Evolutionary conservation across 92 coral and sea anemone species (phyloP).

Genomic region (Palythoa caribaeorum): DNA sequence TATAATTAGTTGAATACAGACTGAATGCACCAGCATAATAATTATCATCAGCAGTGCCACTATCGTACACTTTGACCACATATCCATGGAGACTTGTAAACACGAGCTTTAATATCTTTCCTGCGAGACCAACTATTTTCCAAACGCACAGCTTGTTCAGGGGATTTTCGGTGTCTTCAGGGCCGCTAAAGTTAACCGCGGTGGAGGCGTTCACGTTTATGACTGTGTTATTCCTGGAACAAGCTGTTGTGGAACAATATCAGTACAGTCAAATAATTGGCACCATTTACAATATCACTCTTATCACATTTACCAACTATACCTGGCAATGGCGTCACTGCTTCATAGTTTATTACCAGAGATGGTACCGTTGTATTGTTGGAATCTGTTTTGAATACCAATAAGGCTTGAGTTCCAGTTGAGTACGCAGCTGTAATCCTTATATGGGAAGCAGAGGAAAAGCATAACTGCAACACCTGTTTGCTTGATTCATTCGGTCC

Average conservation of each 20-base stretch:
- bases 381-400: constrained; percentile 1
- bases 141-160: constrained; percentile 10
- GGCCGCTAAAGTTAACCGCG: constrained; percentile 6
- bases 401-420: neutral
- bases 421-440: neutral
- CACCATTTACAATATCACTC: too few relatives aligned
- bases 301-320: neutral
- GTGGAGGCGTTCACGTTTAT: constrained; percentile 12
- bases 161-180: neutral
- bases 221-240: neutral
- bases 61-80: neutral
- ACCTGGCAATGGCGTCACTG: constrained; percentile 8
- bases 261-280: too few relatives aligned
- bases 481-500: constrained; percentile 8
- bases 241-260: neutral
- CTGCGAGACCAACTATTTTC: constrained; percentile 5
- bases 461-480: neutral
- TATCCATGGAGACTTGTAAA: neutral
- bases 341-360: neutral
- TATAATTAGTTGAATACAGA: neutral
- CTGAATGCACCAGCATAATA: neutral
- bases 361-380: neutral
- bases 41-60: neutral
- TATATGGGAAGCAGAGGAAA: neutral
- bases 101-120: neutral